Conservation (phyloP, 2,888 invertebrate species). For the Fragum whitleyi region DNA sequence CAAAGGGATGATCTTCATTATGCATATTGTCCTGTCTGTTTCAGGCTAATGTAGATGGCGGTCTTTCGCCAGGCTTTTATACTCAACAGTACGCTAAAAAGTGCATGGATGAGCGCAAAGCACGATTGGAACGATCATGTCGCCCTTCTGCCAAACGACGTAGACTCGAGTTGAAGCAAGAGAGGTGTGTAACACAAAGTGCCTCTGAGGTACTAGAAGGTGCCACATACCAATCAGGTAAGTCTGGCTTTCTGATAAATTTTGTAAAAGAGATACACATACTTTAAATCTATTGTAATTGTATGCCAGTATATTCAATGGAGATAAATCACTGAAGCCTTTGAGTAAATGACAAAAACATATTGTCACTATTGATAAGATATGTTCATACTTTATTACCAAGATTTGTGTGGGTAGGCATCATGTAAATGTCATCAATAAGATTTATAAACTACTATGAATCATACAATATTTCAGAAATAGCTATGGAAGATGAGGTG, state of each 20-base stretch:
- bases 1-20: too few species aligned
- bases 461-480: slow-evolving; percentile 19
- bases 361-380: too few species aligned
- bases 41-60: slow-evolving; percentile 11
- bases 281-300: too few species aligned
- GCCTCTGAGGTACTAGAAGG: slow-evolving; percentile 30
- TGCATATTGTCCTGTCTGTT: not conserved
- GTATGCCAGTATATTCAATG: too few species aligned
- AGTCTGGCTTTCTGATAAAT: slow-evolving; percentile 10
- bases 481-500: slow-evolving; percentile 9
- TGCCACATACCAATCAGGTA: slow-evolving; percentile 35
- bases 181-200: slow-evolving; percentile 26
- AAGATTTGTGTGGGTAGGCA: too few species aligned
- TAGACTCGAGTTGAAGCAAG: slow-evolving; percentile 31
- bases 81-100: slow-evolving; percentile 30
- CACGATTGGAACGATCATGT: not conserved
- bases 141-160: slow-evolving; percentile 26
- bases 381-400: too few species aligned
- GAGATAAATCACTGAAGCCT: too few species aligned
- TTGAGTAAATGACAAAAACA: too few species aligned
- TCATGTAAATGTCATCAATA: too few species aligned
- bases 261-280: too few species aligned
- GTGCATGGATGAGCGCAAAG: slow-evolving; percentile 13
- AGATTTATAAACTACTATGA: too few species aligned
- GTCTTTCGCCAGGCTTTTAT: slow-evolving; percentile 27